phyloP scores from a whole-genome alignment of 2,113 vertebrate species.

The Pseudois nayaur region DNA sequence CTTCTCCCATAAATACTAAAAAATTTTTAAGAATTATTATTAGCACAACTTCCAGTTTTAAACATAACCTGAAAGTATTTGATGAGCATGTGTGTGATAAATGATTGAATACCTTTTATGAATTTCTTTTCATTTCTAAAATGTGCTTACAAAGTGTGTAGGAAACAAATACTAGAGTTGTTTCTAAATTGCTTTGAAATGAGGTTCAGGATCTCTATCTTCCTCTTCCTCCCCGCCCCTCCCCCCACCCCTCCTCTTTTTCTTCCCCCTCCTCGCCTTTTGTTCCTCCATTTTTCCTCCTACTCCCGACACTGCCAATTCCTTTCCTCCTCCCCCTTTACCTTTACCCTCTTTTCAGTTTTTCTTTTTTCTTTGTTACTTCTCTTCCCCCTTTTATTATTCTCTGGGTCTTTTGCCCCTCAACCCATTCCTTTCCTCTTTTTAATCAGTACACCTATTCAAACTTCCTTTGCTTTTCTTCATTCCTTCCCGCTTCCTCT shows the following conservation, averaged over 20 bases:
- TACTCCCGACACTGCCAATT: constrained; percentile 66
- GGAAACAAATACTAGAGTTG: not conserved
- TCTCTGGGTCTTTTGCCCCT: not conserved
- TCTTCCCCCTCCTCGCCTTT: constrained; percentile 43
- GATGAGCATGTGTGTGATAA: not conserved
- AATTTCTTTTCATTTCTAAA: not conserved
- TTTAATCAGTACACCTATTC: not conserved
- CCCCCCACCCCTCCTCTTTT: not conserved
- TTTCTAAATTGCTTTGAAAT: constrained; percentile 39
- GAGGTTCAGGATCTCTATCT: constrained; percentile 29
- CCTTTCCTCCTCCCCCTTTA: constrained; percentile 61
- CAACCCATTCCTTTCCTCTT: not conserved
- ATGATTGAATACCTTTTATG: not conserved
- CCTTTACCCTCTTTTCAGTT: constrained; percentile 54
- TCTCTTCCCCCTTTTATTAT: constrained; percentile 26
- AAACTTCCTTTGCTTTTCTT: not conserved
- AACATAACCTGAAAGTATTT: constrained; percentile 29
- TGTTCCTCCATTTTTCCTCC: constrained; percentile 72
- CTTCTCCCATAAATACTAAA: not conserved
- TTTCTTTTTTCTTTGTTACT: constrained; percentile 53
- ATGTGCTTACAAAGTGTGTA: not conserved
- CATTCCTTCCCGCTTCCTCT: not conserved
- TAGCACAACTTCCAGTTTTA: not conserved
- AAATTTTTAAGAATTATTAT: not conserved
- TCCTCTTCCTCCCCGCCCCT: constrained; percentile 58